Base-by-base conservation (phyloP, 23 tunicate species). In the Diplosoma virens region DNA sequence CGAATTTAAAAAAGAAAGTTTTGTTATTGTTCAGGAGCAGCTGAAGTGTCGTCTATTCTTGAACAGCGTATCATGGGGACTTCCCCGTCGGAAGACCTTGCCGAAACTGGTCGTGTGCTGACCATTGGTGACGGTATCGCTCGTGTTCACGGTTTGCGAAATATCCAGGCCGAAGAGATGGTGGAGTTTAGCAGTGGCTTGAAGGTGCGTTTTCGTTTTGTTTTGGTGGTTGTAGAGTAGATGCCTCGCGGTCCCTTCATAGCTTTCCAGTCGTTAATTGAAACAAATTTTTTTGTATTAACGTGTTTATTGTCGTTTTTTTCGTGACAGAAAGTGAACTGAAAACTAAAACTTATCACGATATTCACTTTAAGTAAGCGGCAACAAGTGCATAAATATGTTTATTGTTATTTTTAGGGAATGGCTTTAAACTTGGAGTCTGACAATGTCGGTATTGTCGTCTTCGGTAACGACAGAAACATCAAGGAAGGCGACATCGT, bases 381-480 rank as follows among this genome's bases (percentile, higher is more conserved):
- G n/a, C n/a, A n/a, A n/a, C n/a, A n/a, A n/a, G n/a, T n/a, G n/a
- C n/a, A n/a, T n/a, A n/a, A n/a, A n/a, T n/a, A n/a, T n/a, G n/a
- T n/a, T n/a, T n/a, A n/a, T n/a, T n/a, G n/a, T n/a, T n/a, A n/a
- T n/a, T n/a, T n/a, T n/a, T 29, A 86, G 88, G 98, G 93, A 29
- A 82, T 88, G 99, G 99, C 99, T 36, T 75, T 95, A 81, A 95
- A 95, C 96, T 95, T 95, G 96, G 99, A 95, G 50, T 59, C 92
- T 56, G 99, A 95, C 89, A 95, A 95, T 66, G 99, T 95, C 80
- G 99, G 99, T 89, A 93, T 95, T 89, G 99, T 95, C 79, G 99
- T 95, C 3, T 95, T 95, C 32, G 99, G 99, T 37, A 95, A 95
- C 70, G 99, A 95, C 58, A 77, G 99, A 53, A 86, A 89, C 73